These are phyloP conservation scores for Solea senegalensis DNA, from an alignment of 2,113 vertebrate species.

Conservation along the genomic window DNA sequence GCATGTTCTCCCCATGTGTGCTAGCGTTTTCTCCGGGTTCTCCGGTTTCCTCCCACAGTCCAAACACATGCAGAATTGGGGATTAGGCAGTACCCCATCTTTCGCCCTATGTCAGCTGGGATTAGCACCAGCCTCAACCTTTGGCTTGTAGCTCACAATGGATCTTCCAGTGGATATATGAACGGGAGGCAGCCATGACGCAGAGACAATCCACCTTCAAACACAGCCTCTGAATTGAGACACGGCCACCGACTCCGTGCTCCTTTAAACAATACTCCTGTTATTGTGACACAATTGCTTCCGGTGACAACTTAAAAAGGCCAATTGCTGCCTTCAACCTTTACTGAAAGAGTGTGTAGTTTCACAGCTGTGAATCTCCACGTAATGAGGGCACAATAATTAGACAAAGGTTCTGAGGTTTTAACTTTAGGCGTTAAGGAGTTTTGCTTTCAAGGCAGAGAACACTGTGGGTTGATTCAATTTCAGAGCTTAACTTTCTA, in stretches of 20 bases:
- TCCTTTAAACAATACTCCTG: not conserved
- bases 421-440: not conserved
- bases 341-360: slow-evolving; percentile 6
- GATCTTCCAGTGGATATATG: not conserved
- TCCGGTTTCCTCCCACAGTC: too few relatives aligned
- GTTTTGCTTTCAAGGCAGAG: not conserved
- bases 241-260: not conserved
- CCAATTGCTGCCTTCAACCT: slow-evolving; percentile 2
- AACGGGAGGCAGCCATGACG: not conserved
- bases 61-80: too few relatives aligned
- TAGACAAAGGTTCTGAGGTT: not conserved
- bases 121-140: too few relatives aligned
- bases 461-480: not conserved
- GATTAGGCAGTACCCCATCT: too few relatives aligned
- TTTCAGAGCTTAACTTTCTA: slow-evolving; percentile 6
- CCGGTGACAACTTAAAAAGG: slow-evolving; percentile 18
- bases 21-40: too few relatives aligned
- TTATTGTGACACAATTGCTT: not conserved
- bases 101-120: too few relatives aligned
- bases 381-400: not conserved
- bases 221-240: not conserved
- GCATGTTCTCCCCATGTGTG: too few relatives aligned
- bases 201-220: not conserved
- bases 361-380: not conserved
- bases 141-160: too few relatives aligned